phyloP scores from a whole-genome alignment of 2,113 vertebrate genomes.

The Bubalus kerabau region DNA sequence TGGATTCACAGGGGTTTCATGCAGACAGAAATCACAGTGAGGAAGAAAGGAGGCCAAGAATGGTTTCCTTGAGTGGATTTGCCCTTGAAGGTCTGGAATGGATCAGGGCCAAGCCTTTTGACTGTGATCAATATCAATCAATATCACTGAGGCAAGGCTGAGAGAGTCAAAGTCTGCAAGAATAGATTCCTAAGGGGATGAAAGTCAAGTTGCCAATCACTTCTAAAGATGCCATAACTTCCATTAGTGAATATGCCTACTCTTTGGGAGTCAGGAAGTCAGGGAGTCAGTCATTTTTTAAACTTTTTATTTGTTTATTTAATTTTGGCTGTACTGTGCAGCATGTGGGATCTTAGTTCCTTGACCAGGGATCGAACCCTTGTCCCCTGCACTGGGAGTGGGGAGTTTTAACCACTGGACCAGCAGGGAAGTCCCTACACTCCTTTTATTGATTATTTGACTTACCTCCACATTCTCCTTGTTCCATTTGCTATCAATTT shows the following conservation, averaged over 20 bases:
- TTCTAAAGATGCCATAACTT: background rate
- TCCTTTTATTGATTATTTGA: background rate
- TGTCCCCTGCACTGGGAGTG: background rate
- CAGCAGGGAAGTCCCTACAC: background rate
- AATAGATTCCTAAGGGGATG: background rate
- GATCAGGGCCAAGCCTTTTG: background rate
- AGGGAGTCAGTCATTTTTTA: background rate
- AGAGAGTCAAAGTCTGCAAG: background rate
- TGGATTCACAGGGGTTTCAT: background rate
- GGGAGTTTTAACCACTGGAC: background rate
- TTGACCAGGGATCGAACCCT: rapidly evolving
- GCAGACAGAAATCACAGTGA: background rate
- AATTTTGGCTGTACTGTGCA: background rate
- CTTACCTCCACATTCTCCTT: background rate
- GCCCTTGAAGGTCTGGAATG: background rate
- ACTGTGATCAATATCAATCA: background rate
- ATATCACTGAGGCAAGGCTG: background rate
- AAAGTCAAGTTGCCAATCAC: background rate
- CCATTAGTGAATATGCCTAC: background rate
- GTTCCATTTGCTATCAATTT: background rate
- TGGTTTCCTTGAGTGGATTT: background rate
- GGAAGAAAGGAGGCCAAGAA: background rate
- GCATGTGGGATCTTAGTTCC: background rate
- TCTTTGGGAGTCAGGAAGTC: background rate
- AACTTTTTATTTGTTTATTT: background rate